Base-by-base conservation (phyloP, 2,797 vertebrate genomes). In the Arnoldichthys spilopterus region DNA sequence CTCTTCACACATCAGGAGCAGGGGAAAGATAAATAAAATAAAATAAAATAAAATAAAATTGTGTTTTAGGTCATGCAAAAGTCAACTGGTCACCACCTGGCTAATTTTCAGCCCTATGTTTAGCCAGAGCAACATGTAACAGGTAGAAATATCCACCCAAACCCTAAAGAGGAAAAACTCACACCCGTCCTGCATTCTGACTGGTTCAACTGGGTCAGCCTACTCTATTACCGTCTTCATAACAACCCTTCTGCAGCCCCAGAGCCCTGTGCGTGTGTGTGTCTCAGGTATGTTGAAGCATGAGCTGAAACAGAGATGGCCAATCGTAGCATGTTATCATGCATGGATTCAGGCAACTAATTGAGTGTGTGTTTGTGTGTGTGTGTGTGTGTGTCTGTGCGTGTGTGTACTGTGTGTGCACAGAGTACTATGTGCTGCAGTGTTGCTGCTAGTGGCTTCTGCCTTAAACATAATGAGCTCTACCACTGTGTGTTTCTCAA, bases 281-380 rank as follows among this genome's bases (percentile, higher is more conserved):
- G 83, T 62, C 28, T 78, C 15, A 51, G 54, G 32, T 61, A 30
- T 80, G 30, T 69, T 13, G 18, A 12, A 40, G 73, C 79, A 80
- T 80, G 73, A 43, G 20, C 47, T 18, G 24, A 45, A 18, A 15
- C 28, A 64, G n/a, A 24, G 62, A 40, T 16, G 26, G 18, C 37
- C 24, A 49, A 2, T 9, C 4, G 9, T 63, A 58, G 71, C 76
- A 78, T 82, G 63, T 11, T 53, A 53, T 13, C n/a, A n/a, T 69
- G 62, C 74, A 82, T 77, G 75, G 32, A 43, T 43, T 45, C 37
- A 22, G 28, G 15, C 26, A 45, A 9, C 26, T 47, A 13, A 40
- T 40, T 24, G 11, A 2, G 6, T n/a, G n/a, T n/a, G n/a, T n/a
- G n/a, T n/a, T n/a, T n/a, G n/a, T n/a, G n/a, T n/a, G n/a, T n/a